Evolutionary conservation across 2,888 invertebrate species (phyloP).

Genomic region (Amphipyra tragopoginis): DNA sequence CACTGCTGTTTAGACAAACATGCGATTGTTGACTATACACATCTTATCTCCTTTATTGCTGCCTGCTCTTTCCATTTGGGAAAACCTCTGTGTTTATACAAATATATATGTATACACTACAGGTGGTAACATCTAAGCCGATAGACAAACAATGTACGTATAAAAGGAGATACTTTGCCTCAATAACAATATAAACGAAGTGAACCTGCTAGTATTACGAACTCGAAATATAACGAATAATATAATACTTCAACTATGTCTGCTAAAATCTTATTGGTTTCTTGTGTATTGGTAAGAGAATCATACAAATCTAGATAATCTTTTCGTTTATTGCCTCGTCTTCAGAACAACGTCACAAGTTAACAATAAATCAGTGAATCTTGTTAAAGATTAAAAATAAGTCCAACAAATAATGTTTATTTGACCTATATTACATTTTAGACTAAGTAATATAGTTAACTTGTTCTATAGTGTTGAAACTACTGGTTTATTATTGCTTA

Average conservation of each 20-base stretch:
- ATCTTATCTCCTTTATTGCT: constrained; percentile 74
- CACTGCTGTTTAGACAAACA: constrained; percentile 40
- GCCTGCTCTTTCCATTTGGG: constrained; percentile 70
- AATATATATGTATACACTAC: constrained; percentile 34
- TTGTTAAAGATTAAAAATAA: neutral
- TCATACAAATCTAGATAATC: constrained; percentile 5
- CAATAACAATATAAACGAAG: constrained; percentile 62
- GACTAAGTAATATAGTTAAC: too few relatives aligned
- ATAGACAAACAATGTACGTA: constrained; percentile 73
- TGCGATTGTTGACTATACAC: constrained; percentile 60
- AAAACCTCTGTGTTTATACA: constrained; percentile 77
- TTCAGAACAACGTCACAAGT: neutral
- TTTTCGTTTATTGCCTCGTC: constrained; percentile 5
- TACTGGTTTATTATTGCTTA: too few relatives aligned
- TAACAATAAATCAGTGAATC: neutral
- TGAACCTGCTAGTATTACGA: constrained; percentile 56
- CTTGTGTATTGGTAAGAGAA: constrained; percentile 79
- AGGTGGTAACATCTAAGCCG: constrained; percentile 65
- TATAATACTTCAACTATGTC: constrained; percentile 71
- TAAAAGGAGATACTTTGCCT: constrained; percentile 70
- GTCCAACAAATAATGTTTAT: neutral
- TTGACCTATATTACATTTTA: too few relatives aligned
- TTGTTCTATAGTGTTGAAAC: too few relatives aligned
- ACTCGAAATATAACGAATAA: constrained; percentile 62
- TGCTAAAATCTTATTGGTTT: constrained; percentile 74